A percentile compares a stretch with the other conserved stretches of the same genome.
Conservation (phyloP, 2,113 vertebrate species). For the Salvelinus alpinus region DNA sequence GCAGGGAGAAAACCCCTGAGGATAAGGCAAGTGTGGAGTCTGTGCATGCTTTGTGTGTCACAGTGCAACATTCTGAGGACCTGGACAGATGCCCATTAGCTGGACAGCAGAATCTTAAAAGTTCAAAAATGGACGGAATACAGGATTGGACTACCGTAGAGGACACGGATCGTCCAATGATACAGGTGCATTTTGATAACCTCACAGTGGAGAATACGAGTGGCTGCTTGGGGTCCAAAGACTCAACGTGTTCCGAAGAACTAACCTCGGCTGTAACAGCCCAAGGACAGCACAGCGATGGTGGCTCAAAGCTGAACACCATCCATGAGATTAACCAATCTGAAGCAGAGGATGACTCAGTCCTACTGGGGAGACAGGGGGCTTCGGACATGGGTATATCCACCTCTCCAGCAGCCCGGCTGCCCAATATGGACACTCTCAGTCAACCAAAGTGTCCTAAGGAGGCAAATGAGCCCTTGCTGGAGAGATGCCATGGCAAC, state of each 20-base stretch:
- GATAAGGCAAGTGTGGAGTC: conserved; percentile 4
- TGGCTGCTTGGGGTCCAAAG: conserved; percentile 13
- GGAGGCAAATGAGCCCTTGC: conserved; percentile 35
- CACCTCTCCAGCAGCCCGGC: conserved; percentile 31
- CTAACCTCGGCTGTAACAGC: neutral
- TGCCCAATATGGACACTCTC: neutral
- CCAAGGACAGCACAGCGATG: conserved; percentile 40
- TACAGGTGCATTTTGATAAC: neutral
- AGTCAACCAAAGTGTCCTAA: conserved; percentile 27
- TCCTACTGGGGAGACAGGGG: conserved; percentile 5
- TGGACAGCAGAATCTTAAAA: conserved; percentile 21
- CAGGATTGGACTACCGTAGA: conserved; percentile 2
- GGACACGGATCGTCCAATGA: conserved; percentile 17
- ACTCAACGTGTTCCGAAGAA: conserved; percentile 6
- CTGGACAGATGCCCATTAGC: conserved; percentile 8
- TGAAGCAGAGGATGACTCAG: conserved; percentile 34
- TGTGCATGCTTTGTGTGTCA: conserved; percentile 32
- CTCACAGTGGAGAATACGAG: conserved; percentile 16
- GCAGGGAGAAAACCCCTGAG: conserved; percentile 21
- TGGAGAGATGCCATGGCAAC: conserved; percentile 52
- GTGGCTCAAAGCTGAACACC: conserved; percentile 55
- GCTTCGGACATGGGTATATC: conserved; percentile 1
- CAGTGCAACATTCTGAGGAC: conserved; percentile 33
- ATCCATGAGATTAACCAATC: conserved; percentile 55
- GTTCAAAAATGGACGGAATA: conserved; percentile 8